Evolutionary conservation across 2,113 vertebrate genomes (phyloP), one percentile per base, ranked within the genome.

Genomic region (Sigmodon hispidus): DNA sequence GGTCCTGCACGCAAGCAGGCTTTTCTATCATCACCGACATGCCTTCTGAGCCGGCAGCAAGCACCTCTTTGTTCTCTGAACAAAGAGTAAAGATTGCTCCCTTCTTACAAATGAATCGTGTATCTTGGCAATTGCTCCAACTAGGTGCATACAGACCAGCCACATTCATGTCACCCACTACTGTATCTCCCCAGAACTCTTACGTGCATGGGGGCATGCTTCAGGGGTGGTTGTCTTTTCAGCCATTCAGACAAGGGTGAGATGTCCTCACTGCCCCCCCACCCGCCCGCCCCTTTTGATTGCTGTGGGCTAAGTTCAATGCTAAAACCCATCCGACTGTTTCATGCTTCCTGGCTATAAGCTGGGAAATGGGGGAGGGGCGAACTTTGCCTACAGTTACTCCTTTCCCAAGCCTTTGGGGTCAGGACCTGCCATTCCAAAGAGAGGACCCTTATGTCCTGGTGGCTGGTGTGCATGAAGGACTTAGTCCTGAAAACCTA

Each of bases 11-110:
- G 10, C 63, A 45, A 26, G 5, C 45, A 5, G 10, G 40, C 19
- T 36, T 88, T 76, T 76, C 87, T 17, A 16, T 48, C 72, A 89
- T 45, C n/a, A 26, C 55, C 2, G 72, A 57, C 52, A 21, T 73
- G 86, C 50, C 26, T 61, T 50, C 45, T 3, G 34, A 90, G 88
- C 75, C 43, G 5, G 34, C 59, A 67, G 75, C 59, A 45, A 67
- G 89, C 59, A 34, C 73, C 75, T 31, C 87, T 90, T 79, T 79
- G 75, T 90, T 90, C 89, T 90, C 89, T 3, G 89, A 75, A 90
- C 89, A 79, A 90, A 90, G 89, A 59, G 61, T 40, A 59, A 65
- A 67, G 89, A 79, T 79, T 90, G 61, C 61, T 21, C 45, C 70
- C 21, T 89, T 67, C 48, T 67, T 52, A 55, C 61, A 31, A 90